Base-by-base conservation (phyloP, 2,888 invertebrate species). In the Thalpophila matura region DNA sequence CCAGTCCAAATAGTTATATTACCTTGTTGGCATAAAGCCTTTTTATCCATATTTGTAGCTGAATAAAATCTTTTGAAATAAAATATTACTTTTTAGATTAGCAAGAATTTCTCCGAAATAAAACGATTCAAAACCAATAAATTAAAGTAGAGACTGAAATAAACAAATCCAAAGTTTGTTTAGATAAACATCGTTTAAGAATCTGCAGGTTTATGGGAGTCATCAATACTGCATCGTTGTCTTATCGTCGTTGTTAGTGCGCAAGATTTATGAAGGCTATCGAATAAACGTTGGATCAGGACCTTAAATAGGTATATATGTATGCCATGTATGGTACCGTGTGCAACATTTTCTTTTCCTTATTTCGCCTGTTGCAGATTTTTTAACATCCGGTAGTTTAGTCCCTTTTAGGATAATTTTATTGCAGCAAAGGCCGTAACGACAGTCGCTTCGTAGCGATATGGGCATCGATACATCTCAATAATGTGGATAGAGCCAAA, bases 231-330 rank as follows among this genome's bases (percentile, higher is more conserved):
- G 33, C 37, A 20, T 37, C 35, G 49, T 46, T 51, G 43, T 42
- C 35, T 68, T 55, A 66, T 64, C 60, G 42, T 45, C 31, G 31
- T 33, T 27, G 45, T 42, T 47, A 49, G 33, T 35, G 7, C 27
- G 40, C 37, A 46, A 53, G 54, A 63, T 64, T 51, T 50, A 78
- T 64, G 22, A 59, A 55, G 33, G 59, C 24, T 33, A 50, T 42
- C 29, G 16, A 45, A 38, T 45, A 24, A 33, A 65, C 37, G 27
- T 45, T 12, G 3, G 16, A 42, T 16, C 16, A 26, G 16, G 14
- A n/a, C 29, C 29, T 35, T 47, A 26, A 59, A 40, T 16, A 33
- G n/a, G n/a, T n/a, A n/a, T n/a, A n/a, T n/a, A n/a, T n/a, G n/a
- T n/a, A n/a, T n/a, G n/a, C n/a, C 35, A 26, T 42, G 3, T 29